phyloP scores from a whole-genome alignment of 2,797 vertebrate species.

The Clarias platycephalus region DNA sequence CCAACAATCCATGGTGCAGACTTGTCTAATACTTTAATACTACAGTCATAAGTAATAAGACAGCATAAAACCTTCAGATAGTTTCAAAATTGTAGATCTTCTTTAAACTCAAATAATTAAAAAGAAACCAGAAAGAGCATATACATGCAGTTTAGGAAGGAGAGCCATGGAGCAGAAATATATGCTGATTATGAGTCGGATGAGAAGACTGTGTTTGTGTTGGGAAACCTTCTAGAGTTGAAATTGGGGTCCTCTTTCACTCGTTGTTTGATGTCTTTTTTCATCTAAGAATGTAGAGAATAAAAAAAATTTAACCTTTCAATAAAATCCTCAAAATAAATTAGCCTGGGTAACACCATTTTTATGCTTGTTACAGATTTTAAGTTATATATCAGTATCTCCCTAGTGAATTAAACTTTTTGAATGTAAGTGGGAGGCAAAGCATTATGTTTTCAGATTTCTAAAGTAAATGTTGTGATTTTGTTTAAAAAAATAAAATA shows the following conservation, averaged over 20 bases:
- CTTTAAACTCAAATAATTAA: conserved; percentile 38
- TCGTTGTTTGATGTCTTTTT: conserved; percentile 84
- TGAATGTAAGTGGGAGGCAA: neutral
- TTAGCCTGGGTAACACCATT: neutral
- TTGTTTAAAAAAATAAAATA: neutral
- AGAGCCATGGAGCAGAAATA: conserved; percentile 25
- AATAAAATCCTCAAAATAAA: neutral
- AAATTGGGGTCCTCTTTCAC: conserved; percentile 86
- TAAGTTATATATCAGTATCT: neutral
- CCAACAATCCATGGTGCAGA: neutral
- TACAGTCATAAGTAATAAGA: neutral
- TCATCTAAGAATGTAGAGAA: conserved; percentile 71
- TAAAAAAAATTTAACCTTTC: neutral
- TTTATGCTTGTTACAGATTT: neutral
- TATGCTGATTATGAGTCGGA: conserved; percentile 75
- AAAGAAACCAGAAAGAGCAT: conserved; percentile 44
- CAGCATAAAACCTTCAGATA: conserved; percentile 2
- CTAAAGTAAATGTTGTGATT: neutral
- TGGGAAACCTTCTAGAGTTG: conserved; percentile 85
- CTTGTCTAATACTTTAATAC: conserved; percentile 12
- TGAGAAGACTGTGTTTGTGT: conserved; percentile 82
- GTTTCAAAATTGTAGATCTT: conserved; percentile 13
- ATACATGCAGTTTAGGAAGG: neutral
- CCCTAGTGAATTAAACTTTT: neutral
- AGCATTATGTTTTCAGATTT: neutral